Base-by-base conservation (phyloP, 2,113 vertebrate genomes). In the Sebastes fasciatus region DNA sequence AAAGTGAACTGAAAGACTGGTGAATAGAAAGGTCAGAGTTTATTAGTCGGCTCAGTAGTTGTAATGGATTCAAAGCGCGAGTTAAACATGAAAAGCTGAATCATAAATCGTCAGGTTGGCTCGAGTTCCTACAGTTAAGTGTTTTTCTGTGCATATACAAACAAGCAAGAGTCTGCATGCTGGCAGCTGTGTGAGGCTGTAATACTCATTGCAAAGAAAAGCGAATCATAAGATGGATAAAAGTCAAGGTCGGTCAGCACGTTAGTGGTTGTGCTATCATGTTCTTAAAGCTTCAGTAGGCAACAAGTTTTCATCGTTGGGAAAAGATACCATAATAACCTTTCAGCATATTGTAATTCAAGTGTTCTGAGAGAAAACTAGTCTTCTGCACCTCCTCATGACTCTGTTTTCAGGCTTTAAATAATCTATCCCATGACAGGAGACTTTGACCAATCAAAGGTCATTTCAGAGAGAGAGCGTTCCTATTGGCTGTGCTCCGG, bases 1-100 rank as follows among this genome's bases (percentile, higher is more conserved):
- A 66, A 61, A 83, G 55, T n/a, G 40, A 75, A 73, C 55, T 23
- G 10, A 74, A 40, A 48, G 23, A 74, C 13, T n/a, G 11, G 43
- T 67, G 60, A 79, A 54, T 55, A 11, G 19, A 70, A 68, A 76
- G 74, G 70, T 83, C 80, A 64, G 57, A 74, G 55, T 42, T 55
- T 13, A 71, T 73, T 13, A 8, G 34, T 76, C 55, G 19, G n/a
- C 66, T 68, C 16, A 10, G n/a, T 12, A 6, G 72, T 8, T n/a
- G 3, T 34, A 12, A 23, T 74, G 77, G 16, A 67, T 51, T 62
- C 21, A 76, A 61, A 60, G 52, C 42, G 65, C 0, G 12, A 42
- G 14, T 46, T 67, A 26, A 66, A 74, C 26, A 67, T 8, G 2
- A 17, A 58, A 48, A 21, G 46, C 26, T 19, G 12, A 26, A 21